phyloP scores from a whole-genome alignment of 2,113 vertebrate genomes.

The Leuciscus idus region DNA sequence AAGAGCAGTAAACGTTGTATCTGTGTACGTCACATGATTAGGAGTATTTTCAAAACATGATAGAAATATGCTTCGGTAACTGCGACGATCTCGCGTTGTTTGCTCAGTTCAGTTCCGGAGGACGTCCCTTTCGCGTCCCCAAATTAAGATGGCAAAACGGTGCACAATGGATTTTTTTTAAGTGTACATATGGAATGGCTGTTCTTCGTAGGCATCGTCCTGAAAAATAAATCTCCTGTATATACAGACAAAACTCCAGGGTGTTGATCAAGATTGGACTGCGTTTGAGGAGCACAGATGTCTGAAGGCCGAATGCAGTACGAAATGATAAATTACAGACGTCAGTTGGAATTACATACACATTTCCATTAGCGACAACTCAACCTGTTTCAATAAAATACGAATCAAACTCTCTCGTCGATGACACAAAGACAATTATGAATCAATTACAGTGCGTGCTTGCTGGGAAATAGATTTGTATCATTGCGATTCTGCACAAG shows the following conservation, averaged over 20 bases:
- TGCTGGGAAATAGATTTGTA: not conserved
- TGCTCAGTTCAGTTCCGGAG: not conserved
- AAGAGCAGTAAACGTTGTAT: slow-evolving; percentile 6
- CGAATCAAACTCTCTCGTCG: not conserved
- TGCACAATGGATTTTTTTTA: not conserved
- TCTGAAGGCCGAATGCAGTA: not conserved
- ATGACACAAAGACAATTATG: not conserved
- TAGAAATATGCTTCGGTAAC: not conserved
- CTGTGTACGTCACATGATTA: not conserved
- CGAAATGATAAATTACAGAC: not conserved
- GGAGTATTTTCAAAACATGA: slow-evolving; percentile 15
- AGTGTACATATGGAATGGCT: slow-evolving; percentile 7
- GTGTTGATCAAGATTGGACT: not conserved
- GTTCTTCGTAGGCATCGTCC: slow-evolving; percentile 41
- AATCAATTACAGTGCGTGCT: slow-evolving; percentile 9
- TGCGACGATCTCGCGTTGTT: not conserved
- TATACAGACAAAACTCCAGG: slow-evolving; percentile 1
- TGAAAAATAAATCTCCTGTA: slow-evolving; percentile 21
- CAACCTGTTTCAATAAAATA: not conserved
- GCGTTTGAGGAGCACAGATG: not conserved
- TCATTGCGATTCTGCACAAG: not conserved
- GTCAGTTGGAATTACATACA: not conserved
- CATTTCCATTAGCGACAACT: not conserved
- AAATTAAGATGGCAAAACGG: not conserved
- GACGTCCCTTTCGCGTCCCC: not conserved